Base-by-base conservation (phyloP, 2,797 vertebrate genomes). In the Ispidina lecontei region DNA sequence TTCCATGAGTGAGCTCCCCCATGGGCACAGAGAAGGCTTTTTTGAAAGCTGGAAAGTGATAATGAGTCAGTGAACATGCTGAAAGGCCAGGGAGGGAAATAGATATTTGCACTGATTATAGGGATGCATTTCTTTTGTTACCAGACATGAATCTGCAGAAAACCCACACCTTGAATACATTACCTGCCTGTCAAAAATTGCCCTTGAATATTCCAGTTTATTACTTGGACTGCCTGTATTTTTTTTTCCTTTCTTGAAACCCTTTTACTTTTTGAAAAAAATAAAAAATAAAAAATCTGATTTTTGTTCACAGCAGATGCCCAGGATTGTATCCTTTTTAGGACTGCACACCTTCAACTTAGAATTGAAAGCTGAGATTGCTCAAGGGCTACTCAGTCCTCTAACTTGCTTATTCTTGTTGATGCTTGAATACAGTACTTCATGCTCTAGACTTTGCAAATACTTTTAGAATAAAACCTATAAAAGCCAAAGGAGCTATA, bases 1-100 rank as follows among this genome's bases (percentile, higher is more conserved):
- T 80, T 92, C 19, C 28, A 19, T 59, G 22, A 35, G 10, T 81
- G 22, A 84, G 4, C 6, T 87, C 8, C 87, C 29, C 22, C 13
- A 19, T 37, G 13, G 23, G 9, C 14, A 43, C 8, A 17, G 35
- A 8, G 18, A 44, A 9, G 10, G 1, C 0, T 21, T 41, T 19
- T 41, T 58, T 63, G 46, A 51, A 78, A 68, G 3, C 31, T 25
- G 17, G 47, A 51, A 84, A 58, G 11, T 54, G 1, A 1, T 39
- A 52, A 37, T 31, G 2, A 54, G 11, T 31, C 22, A 41, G 5
- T 21, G n/a, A 59, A 5, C 18, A 29, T 47, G 18, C 21, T 84
- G 46, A 37, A 90, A 73, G 29, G 54, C 7, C 7, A 49, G 12
- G 11, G 6, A 60, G 4, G 25, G 28, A 77, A 70, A 41, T 4